Percentiles rank a stretch among this genome's conserved stretches.
Conservation (phyloP, 1,140 invertebrate genomes). For the Euwallacea similis region DNA sequence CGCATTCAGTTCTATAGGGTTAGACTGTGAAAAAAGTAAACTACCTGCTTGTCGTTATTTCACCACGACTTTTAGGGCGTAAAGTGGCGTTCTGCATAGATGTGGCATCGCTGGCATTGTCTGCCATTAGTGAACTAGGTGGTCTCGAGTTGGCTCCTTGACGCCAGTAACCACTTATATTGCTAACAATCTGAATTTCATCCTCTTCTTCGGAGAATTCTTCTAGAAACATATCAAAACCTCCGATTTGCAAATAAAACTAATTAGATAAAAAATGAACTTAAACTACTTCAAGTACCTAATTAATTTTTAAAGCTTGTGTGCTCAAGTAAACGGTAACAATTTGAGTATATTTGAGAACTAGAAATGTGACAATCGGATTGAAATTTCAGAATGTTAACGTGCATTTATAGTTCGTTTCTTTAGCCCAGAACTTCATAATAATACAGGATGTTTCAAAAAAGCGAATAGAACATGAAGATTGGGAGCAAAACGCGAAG, state of each 20-base stretch:
- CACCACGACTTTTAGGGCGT: conserved; percentile 51
- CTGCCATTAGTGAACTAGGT: conserved; percentile 58
- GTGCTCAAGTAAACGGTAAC: not conserved
- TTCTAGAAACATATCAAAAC: conserved; percentile 25
- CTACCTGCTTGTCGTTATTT: conserved; percentile 43
- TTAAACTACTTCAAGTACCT: not conserved
- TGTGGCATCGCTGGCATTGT: conserved; percentile 58
- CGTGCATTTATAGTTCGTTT: too few relatives aligned
- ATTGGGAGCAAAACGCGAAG: too few relatives aligned
- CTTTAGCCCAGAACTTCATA: not conserved
- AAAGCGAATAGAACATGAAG: too few relatives aligned
- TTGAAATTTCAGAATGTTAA: not conserved
- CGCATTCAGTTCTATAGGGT: too few relatives aligned
- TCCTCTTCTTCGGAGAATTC: conserved; percentile 54
- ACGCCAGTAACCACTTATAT: conserved; percentile 61
- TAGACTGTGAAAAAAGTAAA: too few relatives aligned
- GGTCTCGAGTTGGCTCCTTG: conserved; percentile 60
- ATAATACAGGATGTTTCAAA: not conserved
- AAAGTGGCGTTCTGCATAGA: conserved; percentile 54
- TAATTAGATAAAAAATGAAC: not conserved
- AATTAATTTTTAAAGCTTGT: not conserved
- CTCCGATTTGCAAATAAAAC: not conserved
- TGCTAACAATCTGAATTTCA: conserved; percentile 39
- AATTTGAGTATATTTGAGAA: not conserved
- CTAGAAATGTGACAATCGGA: not conserved